phyloP scores from a whole-genome alignment of 2,113 vertebrate genomes.

The Pteronura brasiliensis region DNA sequence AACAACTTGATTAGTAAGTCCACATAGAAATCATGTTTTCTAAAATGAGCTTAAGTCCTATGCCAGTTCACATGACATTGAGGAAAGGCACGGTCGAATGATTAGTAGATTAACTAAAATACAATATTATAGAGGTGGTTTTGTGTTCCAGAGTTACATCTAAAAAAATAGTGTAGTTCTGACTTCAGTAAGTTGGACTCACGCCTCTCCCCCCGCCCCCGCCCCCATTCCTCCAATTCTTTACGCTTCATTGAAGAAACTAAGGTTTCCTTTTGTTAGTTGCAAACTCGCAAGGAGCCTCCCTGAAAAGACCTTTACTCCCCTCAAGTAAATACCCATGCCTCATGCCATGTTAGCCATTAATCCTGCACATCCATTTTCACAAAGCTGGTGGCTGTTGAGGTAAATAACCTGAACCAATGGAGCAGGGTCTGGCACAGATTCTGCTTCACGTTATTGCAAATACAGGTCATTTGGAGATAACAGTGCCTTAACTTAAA shows the following conservation, averaged over 20 bases:
- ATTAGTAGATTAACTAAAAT: neutral
- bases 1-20: neutral
- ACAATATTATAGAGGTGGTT: neutral
- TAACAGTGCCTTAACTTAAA: neutral
- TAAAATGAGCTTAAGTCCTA: slow-evolving; percentile 1
- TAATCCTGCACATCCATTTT: neutral
- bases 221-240: neutral
- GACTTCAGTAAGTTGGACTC: neutral
- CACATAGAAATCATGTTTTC: neutral
- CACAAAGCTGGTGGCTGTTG: neutral
- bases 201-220: neutral
- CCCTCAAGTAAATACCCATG: neutral
- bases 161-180: neutral
- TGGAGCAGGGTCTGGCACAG: neutral
- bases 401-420: neutral
- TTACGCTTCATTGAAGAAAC: neutral
- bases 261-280: neutral
- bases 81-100: neutral
- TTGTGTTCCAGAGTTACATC: neutral
- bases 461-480: neutral
- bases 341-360: neutral
- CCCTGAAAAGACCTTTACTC: neutral
- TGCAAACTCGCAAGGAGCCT: neutral
- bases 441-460: neutral
- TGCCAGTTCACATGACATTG: neutral